Evolutionary conservation across 2,113 vertebrate species (phyloP).

Genomic region (Oxygymnocypris stewartii): DNA sequence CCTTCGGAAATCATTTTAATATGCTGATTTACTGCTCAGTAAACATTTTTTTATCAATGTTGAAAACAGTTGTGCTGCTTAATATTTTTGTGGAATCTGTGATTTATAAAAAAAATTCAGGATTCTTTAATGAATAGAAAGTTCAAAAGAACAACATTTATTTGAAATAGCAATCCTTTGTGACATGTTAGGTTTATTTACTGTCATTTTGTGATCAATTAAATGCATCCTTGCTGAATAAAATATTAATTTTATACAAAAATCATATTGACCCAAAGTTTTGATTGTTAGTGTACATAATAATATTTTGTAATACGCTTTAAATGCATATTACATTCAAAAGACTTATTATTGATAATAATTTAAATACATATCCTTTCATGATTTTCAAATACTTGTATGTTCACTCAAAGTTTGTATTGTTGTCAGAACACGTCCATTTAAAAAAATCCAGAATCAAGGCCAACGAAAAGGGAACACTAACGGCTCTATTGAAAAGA

Average conservation of each 20-base stretch:
- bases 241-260: not conserved
- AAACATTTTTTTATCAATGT: too few relatives aligned
- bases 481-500: slow-evolving; percentile 67
- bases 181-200: not conserved
- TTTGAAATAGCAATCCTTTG: not conserved
- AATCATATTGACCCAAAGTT: not conserved
- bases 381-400: not conserved
- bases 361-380: too few relatives aligned
- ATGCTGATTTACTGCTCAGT: not conserved
- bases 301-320: not conserved
- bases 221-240: not conserved
- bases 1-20: not conserved
- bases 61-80: too few relatives aligned
- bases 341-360: not conserved
- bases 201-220: not conserved
- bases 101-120: not conserved
- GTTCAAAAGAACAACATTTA: not conserved
- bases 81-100: too few relatives aligned
- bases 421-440: not conserved
- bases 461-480: slow-evolving; percentile 24
- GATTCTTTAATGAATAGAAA: not conserved
- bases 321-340: not conserved
- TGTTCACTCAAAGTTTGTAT: not conserved
- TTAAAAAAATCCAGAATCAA: not conserved
- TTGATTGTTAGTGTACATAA: not conserved